These are phyloP conservation scores for Cepaea nemoralis DNA, from an alignment of 1,140 invertebrate species.

Conservation along the genomic window DNA sequence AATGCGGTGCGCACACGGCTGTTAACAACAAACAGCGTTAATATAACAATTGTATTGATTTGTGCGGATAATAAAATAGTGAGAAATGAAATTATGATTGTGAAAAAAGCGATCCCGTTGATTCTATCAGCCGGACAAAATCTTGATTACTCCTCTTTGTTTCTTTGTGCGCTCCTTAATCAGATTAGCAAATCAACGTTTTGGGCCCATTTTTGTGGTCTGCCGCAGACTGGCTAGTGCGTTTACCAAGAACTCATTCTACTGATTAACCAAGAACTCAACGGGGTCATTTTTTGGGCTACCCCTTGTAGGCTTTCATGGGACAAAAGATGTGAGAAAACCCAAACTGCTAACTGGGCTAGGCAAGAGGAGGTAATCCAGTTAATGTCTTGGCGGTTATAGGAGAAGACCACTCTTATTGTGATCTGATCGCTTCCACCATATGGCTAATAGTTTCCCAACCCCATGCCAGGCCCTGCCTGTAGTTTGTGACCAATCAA, in stretches of 20 bases:
- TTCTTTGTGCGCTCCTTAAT: conserved; percentile 1
- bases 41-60: conserved; percentile 1
- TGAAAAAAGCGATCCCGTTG: background rate
- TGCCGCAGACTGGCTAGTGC: background rate
- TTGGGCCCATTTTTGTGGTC: background rate
- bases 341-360: background rate
- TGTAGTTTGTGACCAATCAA: background rate
- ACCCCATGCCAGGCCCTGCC: background rate
- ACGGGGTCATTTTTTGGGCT: background rate
- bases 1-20: background rate
- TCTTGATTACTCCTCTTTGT: background rate
- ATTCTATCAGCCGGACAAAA: background rate
- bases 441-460: conserved; percentile 37
- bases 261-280: conserved; percentile 4
- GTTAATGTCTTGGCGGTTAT: conserved; percentile 32
- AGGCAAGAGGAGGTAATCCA: conserved; percentile 13
- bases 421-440: conserved; percentile 25
- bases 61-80: background rate
- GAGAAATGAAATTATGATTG: background rate
- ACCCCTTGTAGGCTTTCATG: background rate
- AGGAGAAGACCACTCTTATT: conserved; percentile 19
- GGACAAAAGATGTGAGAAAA: conserved; percentile 8
- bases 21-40: background rate
- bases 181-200: conserved; percentile 17
- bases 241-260: conserved; percentile 7